phyloP scores from a whole-genome alignment of 1,140 invertebrate genomes.

The Aphaenogaster floridana region DNA sequence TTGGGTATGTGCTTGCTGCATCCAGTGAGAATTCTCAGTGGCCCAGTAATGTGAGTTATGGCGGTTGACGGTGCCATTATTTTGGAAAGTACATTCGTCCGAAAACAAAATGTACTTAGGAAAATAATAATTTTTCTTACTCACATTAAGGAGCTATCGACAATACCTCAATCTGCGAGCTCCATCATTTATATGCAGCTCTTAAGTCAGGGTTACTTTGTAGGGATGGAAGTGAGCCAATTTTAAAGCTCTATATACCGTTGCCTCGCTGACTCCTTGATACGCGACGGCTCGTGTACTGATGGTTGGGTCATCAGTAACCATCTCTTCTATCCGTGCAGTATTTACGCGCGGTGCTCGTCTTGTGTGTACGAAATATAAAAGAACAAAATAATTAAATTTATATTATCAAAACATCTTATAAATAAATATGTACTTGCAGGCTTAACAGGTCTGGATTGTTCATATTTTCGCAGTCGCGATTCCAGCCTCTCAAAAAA shows the following conservation, averaged over 20 bases:
- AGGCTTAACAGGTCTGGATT: not conserved
- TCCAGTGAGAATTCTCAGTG: too few relatives aligned
- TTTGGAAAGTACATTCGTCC: not conserved
- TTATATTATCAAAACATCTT: not conserved
- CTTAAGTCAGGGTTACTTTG: not conserved
- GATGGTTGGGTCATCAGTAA: not conserved
- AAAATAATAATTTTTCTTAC: not conserved
- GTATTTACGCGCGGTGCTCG: not conserved
- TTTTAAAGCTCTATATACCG: not conserved
- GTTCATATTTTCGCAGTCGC: not conserved
- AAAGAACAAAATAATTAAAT: not conserved
- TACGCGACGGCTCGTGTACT: not conserved
- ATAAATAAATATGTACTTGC: slow-evolving; percentile 9
- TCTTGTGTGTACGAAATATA: not conserved
- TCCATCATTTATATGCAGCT: not conserved
- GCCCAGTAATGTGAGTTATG: too few relatives aligned
- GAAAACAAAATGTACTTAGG: not conserved
- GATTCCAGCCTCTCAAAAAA: not conserved
- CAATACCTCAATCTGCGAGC: too few relatives aligned
- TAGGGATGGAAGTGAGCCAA: not conserved
- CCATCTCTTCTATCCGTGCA: not conserved
- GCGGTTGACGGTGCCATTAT: not conserved
- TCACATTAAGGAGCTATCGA: too few relatives aligned
- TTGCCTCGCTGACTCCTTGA: not conserved
- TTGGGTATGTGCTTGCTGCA: too few relatives aligned